Conservation (phyloP, 2,797 vertebrate genomes). For the Sibirionetta formosa region DNA sequence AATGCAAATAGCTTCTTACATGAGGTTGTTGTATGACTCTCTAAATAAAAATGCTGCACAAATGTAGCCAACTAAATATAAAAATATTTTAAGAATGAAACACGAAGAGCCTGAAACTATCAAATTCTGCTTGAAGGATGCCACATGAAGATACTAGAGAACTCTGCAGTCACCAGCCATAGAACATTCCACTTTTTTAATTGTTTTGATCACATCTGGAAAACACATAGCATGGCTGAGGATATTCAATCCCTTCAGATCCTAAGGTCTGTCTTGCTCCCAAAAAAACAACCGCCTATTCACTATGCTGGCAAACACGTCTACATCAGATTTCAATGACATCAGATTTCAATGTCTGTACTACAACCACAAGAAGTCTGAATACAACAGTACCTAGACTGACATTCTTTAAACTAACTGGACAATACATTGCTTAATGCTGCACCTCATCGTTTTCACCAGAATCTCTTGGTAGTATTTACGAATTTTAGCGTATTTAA, state of each 20-base stretch:
- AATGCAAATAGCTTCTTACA: not conserved
- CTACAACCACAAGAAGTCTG: not conserved
- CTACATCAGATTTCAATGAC: not conserved
- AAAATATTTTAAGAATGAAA: not conserved
- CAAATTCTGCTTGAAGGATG: rapidly evolving
- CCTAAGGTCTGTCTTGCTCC: not conserved
- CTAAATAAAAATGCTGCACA: not conserved
- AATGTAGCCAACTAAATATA: not conserved
- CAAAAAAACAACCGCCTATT: not conserved
- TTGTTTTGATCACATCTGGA: not conserved
- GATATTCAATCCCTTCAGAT: not conserved
- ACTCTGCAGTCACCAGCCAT: rapidly evolving
- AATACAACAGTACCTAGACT: not conserved
- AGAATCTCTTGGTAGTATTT: not conserved
- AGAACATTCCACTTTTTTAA: not conserved
- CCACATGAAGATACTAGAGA: not conserved
- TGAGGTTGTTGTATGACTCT: not conserved
- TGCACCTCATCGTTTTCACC: not conserved
- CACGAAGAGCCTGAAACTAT: not conserved
- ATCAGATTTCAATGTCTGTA: not conserved
- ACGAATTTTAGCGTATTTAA: too few species aligned
- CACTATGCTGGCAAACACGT: not conserved
- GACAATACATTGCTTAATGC: not conserved
- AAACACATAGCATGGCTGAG: not conserved
- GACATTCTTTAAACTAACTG: not conserved